These are phyloP conservation scores for Galaxias olidus DNA, from an alignment of 2,797 vertebrate genomes.

Conservation along the genomic window DNA sequence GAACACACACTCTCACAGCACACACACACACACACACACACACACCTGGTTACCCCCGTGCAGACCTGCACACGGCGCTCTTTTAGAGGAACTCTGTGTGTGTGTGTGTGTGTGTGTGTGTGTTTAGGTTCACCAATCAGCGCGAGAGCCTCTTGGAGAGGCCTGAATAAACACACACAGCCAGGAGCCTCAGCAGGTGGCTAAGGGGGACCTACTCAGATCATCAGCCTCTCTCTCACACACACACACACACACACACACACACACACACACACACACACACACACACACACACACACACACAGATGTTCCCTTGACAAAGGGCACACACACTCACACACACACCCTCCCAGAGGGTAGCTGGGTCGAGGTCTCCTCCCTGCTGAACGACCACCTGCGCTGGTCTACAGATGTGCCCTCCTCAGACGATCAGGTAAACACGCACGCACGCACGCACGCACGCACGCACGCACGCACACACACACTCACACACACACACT, in stretches of 20 bases:
- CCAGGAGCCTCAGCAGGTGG: slow-evolving; percentile 82
- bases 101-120: slow-evolving; percentile 15
- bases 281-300: slow-evolving; percentile 41
- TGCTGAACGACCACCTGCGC: slow-evolving; percentile 73
- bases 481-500: slow-evolving; percentile 18
- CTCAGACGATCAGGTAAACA: slow-evolving; percentile 16
- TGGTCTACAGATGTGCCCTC: slow-evolving; percentile 67
- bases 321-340: slow-evolving; percentile 19
- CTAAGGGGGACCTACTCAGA: slow-evolving; percentile 72
- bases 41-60: too few species aligned
- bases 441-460: slow-evolving; percentile 5
- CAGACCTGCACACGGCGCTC: too few species aligned
- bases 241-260: not conserved
- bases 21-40: not conserved
- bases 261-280: slow-evolving; percentile 19
- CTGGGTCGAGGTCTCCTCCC: slow-evolving; percentile 76
- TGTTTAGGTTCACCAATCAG: slow-evolving; percentile 64
- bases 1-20: not conserved
- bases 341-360: slow-evolving; percentile 75
- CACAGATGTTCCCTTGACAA: too few species aligned
- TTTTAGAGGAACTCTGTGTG: not conserved
- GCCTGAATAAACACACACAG: slow-evolving; percentile 82
- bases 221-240: slow-evolving; percentile 58
- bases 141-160: slow-evolving; percentile 58
- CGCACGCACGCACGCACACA: slow-evolving; percentile 16